Evolutionary conservation across 2,888 invertebrate genomes (phyloP), one percentile per base, ranked within the genome.

Genomic region (Lacanobia oleracea): DNA sequence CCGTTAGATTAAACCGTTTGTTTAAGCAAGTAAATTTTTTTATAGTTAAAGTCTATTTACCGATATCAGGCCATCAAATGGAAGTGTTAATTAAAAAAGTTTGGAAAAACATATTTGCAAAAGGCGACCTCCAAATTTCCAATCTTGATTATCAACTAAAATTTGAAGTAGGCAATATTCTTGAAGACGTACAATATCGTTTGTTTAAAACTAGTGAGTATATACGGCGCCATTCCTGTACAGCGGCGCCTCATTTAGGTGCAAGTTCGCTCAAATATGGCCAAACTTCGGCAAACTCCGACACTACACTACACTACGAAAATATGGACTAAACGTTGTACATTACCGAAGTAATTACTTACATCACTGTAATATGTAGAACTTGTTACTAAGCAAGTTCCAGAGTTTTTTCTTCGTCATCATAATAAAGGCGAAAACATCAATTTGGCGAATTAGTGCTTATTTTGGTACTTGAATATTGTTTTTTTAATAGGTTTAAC

Each of bases 201-300:
- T 77, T 79, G 76, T 79, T 86, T 78, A 79, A 84, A 81, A 83
- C 83, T 77, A 70, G 56, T 67, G 59, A 70, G 67, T 78, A 81
- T 77, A 64, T 67, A 78, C 40, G 43, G 27, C 72, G 67, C 72
- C 78, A 80, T 81, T 72, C 43, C 79, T 72, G 75, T 78, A 75
- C 64, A 78, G 65, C 63, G 59, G 74, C 54, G 81, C 72, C 83
- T 82, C 82, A 84, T 86, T 86, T 84, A 67, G 75, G 79, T 69
- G 60, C 73, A 86, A 87, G 82, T 87, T 87, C 62, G 68, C 79
- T 79, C 83, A 81, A 83, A 86, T 87, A 87, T 87, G 83, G 81
- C 80, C 82, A 70, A 87, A 87, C 77, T 86, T 87, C 21, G 57
- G 53, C 60, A 71, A 86, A 86, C 79, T 86, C 71, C 68, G 76